Conservation (phyloP, 2,888 invertebrate genomes). For the Nomada lathburiana region DNA sequence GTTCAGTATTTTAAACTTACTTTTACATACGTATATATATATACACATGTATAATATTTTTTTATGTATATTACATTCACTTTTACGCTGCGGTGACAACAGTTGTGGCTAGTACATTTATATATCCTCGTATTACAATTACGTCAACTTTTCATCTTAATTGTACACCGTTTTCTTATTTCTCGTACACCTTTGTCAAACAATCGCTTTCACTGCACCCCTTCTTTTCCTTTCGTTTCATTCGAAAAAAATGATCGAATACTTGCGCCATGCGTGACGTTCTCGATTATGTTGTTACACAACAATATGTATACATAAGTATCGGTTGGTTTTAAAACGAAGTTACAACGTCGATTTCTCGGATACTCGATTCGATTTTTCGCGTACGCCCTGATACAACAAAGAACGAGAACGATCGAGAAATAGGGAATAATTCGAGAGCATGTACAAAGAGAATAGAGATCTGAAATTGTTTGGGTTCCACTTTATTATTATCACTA, state of each 20-base stretch:
- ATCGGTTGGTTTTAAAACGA: slow-evolving; percentile 3
- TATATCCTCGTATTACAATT: slow-evolving; percentile 15
- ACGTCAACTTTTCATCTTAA: neutral
- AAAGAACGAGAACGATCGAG: neutral
- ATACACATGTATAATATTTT: slow-evolving; percentile 63
- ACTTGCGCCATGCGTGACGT: slow-evolving; percentile 75
- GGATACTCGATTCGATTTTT: slow-evolving; percentile 55
- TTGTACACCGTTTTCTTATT: slow-evolving; percentile 4
- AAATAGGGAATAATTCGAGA: slow-evolving; percentile 16
- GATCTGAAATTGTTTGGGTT: slow-evolving; percentile 1
- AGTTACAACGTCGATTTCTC: slow-evolving; percentile 6
- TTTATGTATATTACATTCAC: slow-evolving; percentile 59
- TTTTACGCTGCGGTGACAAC: slow-evolving; percentile 77
- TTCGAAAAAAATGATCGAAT: slow-evolving; percentile 68
- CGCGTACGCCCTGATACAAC: neutral
- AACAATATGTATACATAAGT: neutral
- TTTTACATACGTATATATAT: slow-evolving; percentile 65
- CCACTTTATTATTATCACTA: neutral
- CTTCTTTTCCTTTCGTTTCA: slow-evolving; percentile 44
- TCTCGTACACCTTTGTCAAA: slow-evolving; percentile 30
- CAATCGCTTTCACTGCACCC: slow-evolving; percentile 53
- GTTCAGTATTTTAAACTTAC: slow-evolving; percentile 78
- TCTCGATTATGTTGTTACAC: slow-evolving; percentile 7
- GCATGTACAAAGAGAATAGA: slow-evolving; percentile 3
- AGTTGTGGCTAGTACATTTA: slow-evolving; percentile 79